Percentiles rank a stretch among this genome's conserved stretches.
Conservation (phyloP, 2,797 vertebrate genomes). For the Vipera ursinii region DNA sequence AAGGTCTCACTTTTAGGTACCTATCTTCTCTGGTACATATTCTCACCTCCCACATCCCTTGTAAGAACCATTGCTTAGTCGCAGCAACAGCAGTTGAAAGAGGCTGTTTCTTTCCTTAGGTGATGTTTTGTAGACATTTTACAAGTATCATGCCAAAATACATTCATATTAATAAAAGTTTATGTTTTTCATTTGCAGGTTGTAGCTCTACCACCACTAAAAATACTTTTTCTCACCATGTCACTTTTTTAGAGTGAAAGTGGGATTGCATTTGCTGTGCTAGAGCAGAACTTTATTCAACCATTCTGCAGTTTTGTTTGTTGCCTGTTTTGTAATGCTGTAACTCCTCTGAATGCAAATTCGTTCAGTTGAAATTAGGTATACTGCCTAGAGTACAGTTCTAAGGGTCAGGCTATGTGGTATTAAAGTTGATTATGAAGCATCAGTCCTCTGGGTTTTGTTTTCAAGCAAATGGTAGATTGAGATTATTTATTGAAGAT, state of each 20-base stretch:
- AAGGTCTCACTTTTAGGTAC: not conserved
- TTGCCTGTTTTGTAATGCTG: not conserved
- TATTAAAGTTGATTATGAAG: not conserved
- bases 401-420: not conserved
- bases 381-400: not conserved
- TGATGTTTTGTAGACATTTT: conserved; percentile 38
- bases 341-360: not conserved
- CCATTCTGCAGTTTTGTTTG: not conserved
- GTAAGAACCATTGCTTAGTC: not conserved
- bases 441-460: not conserved
- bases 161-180: conserved; percentile 56
- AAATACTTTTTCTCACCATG: conserved; percentile 50
- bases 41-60: not conserved
- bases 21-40: not conserved
- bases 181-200: conserved; percentile 36
- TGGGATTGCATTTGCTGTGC: conserved; percentile 13
- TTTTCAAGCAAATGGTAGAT: not conserved
- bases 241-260: conserved; percentile 42
- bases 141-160: conserved; percentile 47
- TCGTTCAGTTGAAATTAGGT: not conserved
- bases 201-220: conserved; percentile 45
- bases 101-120: not conserved
- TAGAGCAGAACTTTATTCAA: not conserved
- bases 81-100: not conserved
- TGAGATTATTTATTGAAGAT: not conserved